phyloP scores from a whole-genome alignment of 2,888 invertebrate genomes.

The Rhopalosiphum nymphaeae region DNA sequence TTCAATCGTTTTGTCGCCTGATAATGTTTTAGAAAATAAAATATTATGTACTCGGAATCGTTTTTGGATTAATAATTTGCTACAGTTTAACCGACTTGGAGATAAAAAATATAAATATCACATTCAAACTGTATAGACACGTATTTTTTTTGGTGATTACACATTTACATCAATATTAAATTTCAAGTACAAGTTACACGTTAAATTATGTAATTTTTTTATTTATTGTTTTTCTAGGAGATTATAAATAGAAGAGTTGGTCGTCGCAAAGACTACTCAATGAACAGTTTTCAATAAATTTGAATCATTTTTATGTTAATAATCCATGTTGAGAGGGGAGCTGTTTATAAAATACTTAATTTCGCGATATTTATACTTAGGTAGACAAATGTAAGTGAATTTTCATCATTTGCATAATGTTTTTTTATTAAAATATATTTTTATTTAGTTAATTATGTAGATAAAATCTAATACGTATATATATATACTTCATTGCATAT shows the following conservation, averaged over 20 bases:
- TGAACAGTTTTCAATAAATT: not conserved
- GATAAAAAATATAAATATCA: too few relatives aligned
- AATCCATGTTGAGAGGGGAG: not conserved
- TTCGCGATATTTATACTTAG: not conserved
- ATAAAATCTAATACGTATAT: not conserved
- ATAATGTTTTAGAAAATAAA: not conserved
- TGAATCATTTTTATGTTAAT: not conserved
- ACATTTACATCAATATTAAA: too few relatives aligned
- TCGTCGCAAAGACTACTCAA: not conserved
- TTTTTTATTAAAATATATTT: slow-evolving; percentile 11
- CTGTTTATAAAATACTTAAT: not conserved
- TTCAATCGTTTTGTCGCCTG: not conserved
- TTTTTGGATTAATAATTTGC: not conserved
- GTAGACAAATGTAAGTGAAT: not conserved
- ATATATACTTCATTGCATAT: not conserved
- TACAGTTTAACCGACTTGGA: not conserved
- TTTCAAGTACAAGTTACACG: not conserved
- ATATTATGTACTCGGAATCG: not conserved
- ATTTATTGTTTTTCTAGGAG: not conserved
- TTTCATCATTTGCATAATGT: not conserved
- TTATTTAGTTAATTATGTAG: not conserved
- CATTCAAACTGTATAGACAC: too few relatives aligned
- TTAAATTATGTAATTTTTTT: not conserved
- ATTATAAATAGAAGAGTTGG: not conserved
- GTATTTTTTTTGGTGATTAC: too few relatives aligned